Percentiles rank a stretch among this genome's conserved stretches.
phyloP scores from a whole-genome alignment of 2,888 invertebrate genomes.

The Drosophila birchii region DNA sequence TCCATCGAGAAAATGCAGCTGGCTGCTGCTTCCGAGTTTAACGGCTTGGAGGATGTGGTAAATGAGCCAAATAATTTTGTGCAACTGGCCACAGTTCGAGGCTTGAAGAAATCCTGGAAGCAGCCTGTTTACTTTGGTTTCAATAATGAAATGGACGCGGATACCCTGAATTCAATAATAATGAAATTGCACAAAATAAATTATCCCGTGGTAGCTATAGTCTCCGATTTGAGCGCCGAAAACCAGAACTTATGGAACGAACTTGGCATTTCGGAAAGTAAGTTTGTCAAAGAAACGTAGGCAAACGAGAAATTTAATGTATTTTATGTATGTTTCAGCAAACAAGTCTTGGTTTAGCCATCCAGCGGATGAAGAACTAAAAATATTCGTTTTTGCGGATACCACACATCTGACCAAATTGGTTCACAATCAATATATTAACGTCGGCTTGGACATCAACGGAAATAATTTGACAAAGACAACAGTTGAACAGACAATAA shows the following conservation, averaged over 20 bases:
- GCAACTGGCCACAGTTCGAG: neutral
- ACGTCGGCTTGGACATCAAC: neutral
- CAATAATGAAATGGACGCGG: neutral
- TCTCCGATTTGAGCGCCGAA: neutral
- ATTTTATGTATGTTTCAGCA: neutral
- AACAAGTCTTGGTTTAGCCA: constrained; percentile 5
- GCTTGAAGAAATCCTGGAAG: neutral
- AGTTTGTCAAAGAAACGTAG: neutral
- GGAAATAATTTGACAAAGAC: constrained; percentile 2
- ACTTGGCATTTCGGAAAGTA: constrained; percentile 11
- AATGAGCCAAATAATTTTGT: neutral
- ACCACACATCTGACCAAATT: neutral
- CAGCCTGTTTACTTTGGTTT: constrained; percentile 2
- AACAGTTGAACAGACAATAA: constrained; percentile 4
- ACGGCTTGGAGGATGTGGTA: neutral
- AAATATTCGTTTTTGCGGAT: constrained; percentile 9
- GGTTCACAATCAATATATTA: neutral
- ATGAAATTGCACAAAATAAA: neutral
- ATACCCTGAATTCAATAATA: neutral
- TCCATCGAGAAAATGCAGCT: constrained; percentile 1
- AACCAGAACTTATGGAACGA: neutral
- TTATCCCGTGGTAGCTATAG: constrained; percentile 3
- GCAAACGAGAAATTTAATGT: neutral
- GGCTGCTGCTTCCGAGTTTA: neutral
- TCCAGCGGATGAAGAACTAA: neutral